Percentiles rank a stretch among this genome's conserved stretches.
Conservation (phyloP, 2,888 invertebrate genomes). For the Lamellibrachia satsuma region DNA sequence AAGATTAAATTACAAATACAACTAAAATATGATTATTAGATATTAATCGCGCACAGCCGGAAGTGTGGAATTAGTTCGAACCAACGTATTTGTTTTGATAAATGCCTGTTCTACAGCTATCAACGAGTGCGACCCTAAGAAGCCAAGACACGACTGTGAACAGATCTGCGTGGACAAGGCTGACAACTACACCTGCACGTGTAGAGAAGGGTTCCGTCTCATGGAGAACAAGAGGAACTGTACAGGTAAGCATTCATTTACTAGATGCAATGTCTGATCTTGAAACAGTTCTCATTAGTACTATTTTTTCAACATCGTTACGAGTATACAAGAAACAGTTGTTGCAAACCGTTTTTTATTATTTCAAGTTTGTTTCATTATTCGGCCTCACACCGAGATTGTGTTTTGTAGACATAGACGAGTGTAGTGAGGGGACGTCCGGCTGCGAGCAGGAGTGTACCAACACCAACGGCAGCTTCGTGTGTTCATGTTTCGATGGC, state of each 20-base stretch:
- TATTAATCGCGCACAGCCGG: no score
- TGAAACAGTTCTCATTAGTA: no score
- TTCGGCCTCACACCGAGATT: background rate
- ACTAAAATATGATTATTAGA: no score
- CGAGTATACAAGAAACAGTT: background rate
- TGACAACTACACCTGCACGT: background rate
- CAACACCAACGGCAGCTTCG: conserved; percentile 20
- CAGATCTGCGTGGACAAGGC: background rate
- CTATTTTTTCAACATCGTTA: background rate
- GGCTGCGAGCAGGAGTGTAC: conserved; percentile 20
- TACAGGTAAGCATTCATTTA: background rate
- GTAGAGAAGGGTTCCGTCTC: background rate
- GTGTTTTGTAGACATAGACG: conserved; percentile 23
- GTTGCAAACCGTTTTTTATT: background rate
- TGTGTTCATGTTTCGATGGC: background rate
- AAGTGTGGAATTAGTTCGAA: no score
- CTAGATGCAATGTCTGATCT: no score
- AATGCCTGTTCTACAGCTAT: background rate
- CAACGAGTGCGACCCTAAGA: background rate
- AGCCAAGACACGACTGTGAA: background rate
- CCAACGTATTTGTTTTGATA: background rate
- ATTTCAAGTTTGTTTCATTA: background rate
- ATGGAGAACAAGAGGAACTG: background rate
- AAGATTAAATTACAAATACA: no score
- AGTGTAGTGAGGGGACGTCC: conserved; percentile 14